Conservation (phyloP, 2,113 vertebrate species). For the Anas platyrhynchos region DNA sequence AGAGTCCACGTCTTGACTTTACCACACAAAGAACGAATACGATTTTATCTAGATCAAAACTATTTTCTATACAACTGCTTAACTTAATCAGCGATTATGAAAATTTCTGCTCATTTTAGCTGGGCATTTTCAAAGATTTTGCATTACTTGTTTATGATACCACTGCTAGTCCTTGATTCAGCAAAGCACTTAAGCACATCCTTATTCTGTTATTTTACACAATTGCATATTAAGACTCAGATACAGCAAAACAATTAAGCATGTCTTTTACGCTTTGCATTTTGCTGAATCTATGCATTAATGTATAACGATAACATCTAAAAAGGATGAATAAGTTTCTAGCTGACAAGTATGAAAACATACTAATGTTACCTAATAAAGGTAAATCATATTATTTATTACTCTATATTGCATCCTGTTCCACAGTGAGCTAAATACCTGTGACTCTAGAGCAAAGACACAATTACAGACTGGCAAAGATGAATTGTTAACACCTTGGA, state of each 20-base stretch:
- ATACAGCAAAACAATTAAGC: not conserved
- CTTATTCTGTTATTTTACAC: not conserved
- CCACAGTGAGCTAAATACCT: conserved; percentile 13
- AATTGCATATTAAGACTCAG: not conserved
- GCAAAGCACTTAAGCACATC: not conserved
- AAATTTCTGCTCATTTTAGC: not conserved
- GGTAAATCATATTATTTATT: conserved; percentile 38
- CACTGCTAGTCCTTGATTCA: not conserved
- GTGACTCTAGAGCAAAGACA: conserved; percentile 21
- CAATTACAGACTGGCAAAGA: conserved; percentile 38
- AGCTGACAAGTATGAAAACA: not conserved
- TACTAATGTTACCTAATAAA: not conserved
- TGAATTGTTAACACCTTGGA: conserved; percentile 23
- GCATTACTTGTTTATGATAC: not conserved
- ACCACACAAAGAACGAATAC: not conserved
- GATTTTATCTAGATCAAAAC: not conserved
- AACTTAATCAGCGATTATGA: not conserved
- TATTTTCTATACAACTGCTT: not conserved
- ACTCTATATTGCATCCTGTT: not conserved
- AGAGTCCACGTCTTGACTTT: not conserved
- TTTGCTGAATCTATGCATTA: conserved; percentile 14
- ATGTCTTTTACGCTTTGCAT: not conserved
- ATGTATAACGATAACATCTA: not conserved
- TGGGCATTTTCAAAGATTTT: not conserved
- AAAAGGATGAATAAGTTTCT: not conserved